Evolutionary conservation across 2,113 vertebrate genomes (phyloP), one percentile per base, ranked within the genome.

Genomic region (Rhabdomys dilectus): DNA sequence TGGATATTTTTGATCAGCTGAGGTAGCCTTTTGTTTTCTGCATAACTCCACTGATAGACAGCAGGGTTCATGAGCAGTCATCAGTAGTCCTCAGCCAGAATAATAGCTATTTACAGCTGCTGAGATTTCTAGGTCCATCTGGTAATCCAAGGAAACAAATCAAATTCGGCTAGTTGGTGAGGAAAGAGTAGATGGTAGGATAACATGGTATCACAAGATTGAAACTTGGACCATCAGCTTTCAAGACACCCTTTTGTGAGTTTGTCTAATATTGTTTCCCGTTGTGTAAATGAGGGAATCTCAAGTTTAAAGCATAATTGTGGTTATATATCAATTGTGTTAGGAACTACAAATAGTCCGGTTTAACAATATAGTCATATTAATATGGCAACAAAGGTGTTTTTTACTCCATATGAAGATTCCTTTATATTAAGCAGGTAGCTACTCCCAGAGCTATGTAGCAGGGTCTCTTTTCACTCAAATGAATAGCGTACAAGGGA

Each of bases 241-340:
- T 93, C 42, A 84, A 95, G 94, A 95, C 89, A 2, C 2, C 34
- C 4, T 70, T 95, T 78, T 72, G 36, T 73, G 75, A 82, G 82
- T 58, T 78, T 68, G 51, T 24, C 53, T 76, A 80, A n/a, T 45
- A 29, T 73, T 75, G 48, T 92, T 91, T 7, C 5, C 53, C 19
- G 58, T 24, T 87, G 78, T 8, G 62, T 84, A 88, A 77, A 45
- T 42, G 51, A 82, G 31, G 81, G 48, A 87, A 80, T 16, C 31
- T 90, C 72, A 82, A 89, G 58, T 75, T 53, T 53, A 70, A 89
- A 64, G 26, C 73, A 62, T 36, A 36, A 58, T 75, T 68, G 88
- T 68, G 36, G 88, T 72, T 88, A 60, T 87, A 26, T 26, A 78
- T 24, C 68, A 21, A 45, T 51, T 68, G 66, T 89, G 58, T 81